These are phyloP conservation scores for Gobio gobio DNA, from an alignment of 2,113 vertebrate species.

Conservation along the genomic window DNA sequence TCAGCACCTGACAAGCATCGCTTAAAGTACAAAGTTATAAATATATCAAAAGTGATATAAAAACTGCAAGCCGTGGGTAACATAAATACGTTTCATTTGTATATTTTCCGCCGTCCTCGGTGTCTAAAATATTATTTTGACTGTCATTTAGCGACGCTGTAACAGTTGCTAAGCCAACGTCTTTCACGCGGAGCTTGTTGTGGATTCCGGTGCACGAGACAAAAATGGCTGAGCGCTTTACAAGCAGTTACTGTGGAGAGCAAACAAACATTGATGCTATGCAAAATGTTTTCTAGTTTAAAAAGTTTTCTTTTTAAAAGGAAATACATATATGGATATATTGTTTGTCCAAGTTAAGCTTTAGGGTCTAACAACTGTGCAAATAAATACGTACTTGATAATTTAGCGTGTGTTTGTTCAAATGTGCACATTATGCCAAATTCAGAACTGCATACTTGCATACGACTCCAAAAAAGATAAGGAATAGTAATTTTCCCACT, in stretches of 20 bases:
- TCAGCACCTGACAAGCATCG: neutral
- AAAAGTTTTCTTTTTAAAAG: too few species aligned
- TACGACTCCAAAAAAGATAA: neutral
- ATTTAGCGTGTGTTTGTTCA: neutral
- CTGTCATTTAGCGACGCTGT: slow-evolving; percentile 34
- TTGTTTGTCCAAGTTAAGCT: neutral
- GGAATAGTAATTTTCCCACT: neutral
- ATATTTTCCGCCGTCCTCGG: neutral
- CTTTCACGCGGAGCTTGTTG: slow-evolving; percentile 10
- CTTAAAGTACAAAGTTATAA: neutral
- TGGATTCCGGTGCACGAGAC: slow-evolving; percentile 30
- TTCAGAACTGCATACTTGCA: too few species aligned
- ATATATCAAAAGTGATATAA: neutral
- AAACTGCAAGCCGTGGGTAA: neutral
- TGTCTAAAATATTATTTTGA: slow-evolving; percentile 57
- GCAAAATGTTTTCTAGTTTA: neutral
- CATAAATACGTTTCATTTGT: neutral
- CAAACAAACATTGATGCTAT: slow-evolving; percentile 7
- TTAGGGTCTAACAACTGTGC: neutral
- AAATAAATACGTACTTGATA: neutral
- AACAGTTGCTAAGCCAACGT: slow-evolving; percentile 66
- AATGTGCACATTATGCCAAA: neutral
- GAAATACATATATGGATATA: neutral
- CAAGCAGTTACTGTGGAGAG: neutral
- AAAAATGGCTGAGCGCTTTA: neutral